phyloP scores from a whole-genome alignment of 2,888 invertebrate species.

The Holacanthella duospinosa region DNA sequence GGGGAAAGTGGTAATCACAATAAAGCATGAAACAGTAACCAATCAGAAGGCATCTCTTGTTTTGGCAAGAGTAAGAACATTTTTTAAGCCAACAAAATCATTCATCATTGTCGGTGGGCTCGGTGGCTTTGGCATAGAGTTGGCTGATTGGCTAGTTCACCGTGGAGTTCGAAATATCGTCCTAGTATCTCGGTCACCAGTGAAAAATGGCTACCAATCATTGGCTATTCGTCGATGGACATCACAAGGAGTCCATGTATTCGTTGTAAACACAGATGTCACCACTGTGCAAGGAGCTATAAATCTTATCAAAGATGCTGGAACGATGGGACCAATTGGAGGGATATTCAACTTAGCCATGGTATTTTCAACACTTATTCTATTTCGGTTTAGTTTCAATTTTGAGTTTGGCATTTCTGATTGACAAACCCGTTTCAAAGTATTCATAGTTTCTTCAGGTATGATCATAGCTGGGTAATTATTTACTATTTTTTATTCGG shows the following conservation, averaged over 20 bases:
- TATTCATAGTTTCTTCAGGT: too few relatives aligned
- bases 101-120: conserved; percentile 60
- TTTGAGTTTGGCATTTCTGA: too few relatives aligned
- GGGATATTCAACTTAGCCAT: conserved; percentile 51
- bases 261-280: conserved; percentile 47
- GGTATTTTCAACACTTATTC: conserved; percentile 41
- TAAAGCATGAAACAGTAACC: conserved; percentile 44
- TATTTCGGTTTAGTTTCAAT: too few relatives aligned
- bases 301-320: conserved; percentile 40
- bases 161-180: conserved; percentile 69
- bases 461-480: too few relatives aligned
- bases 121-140: conserved; percentile 84
- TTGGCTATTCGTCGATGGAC: conserved; percentile 50
- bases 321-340: conserved; percentile 43
- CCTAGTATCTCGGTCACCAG: conserved; percentile 67
- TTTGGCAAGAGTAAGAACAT: conserved; percentile 45
- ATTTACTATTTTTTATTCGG: too few relatives aligned
- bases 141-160: conserved; percentile 73
- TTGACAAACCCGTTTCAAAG: too few relatives aligned
- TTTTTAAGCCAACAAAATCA: conserved; percentile 47
- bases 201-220: conserved; percentile 70
- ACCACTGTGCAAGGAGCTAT: conserved; percentile 39
- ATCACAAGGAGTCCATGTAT: conserved; percentile 54
- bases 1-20: conserved; percentile 57
- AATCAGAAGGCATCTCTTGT: conserved; percentile 40